These are phyloP conservation scores for Uropsilus gracilis DNA, from an alignment of 2,113 vertebrate species.

Conservation along the genomic window DNA sequence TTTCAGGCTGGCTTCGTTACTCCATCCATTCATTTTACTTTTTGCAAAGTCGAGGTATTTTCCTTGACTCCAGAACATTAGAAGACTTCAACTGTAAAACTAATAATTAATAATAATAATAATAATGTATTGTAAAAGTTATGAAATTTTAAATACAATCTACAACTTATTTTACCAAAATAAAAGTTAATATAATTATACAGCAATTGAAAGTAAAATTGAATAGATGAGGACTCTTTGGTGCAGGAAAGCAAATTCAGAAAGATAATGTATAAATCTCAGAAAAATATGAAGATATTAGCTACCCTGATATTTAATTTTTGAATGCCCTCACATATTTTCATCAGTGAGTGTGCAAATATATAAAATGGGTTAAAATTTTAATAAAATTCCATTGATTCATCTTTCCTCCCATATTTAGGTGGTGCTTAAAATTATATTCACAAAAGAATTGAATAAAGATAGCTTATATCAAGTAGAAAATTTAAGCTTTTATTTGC, in stretches of 20 bases:
- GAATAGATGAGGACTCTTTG: background rate
- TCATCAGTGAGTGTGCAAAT: background rate
- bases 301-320: background rate
- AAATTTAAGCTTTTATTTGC: background rate
- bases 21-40: background rate
- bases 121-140: background rate
- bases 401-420: background rate
- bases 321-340: background rate
- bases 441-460: conserved; percentile 1
- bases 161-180: background rate
- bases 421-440: background rate
- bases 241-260: background rate
- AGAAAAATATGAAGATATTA: background rate
- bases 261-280: background rate
- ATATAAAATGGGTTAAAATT: background rate
- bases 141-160: background rate
- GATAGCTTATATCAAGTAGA: background rate
- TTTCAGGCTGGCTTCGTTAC: background rate
- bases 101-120: background rate
- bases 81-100: background rate
- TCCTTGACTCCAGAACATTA: background rate
- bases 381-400: background rate
- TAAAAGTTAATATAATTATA: background rate
- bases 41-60: background rate
- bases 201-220: conserved; percentile 22